These are phyloP conservation scores for Anthonomus grandis DNA, from an alignment of 1,140 invertebrate species.

Conservation along the genomic window DNA sequence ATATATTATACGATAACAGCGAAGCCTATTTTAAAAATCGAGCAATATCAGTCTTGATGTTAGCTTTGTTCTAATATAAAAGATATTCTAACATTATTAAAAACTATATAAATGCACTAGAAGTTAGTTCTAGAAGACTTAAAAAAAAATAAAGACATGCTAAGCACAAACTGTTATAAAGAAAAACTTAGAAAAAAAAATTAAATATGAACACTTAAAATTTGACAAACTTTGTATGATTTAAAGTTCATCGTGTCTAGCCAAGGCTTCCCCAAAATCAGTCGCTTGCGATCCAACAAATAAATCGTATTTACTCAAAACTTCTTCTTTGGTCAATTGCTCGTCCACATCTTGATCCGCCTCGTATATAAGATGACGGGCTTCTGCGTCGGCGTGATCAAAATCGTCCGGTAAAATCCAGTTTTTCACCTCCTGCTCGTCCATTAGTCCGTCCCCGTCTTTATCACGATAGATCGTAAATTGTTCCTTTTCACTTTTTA, in stretches of 20 bases:
- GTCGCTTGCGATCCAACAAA: conserved; percentile 99
- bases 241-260: conserved; percentile 92
- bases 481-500: conserved; percentile 89
- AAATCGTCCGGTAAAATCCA: conserved; percentile 97
- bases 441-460: conserved; percentile 79
- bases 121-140: no score
- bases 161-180: no score
- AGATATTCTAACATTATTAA: no score
- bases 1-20: no score
- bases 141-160: no score
- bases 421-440: conserved; percentile 80
- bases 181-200: no score
- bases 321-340: conserved; percentile 86
- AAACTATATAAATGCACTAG: no score
- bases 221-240: no score
- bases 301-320: conserved; percentile 93
- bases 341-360: conserved; percentile 90
- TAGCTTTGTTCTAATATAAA: no score
- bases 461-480: conserved; percentile 70
- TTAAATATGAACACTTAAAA: no score
- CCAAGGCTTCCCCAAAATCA: conserved; percentile 95
- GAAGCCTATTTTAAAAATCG: no score
- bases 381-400: conserved; percentile 94
- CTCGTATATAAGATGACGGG: conserved; percentile 92
- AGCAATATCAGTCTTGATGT: no score